Percentiles rank a stretch among this genome's conserved stretches.
Evolutionary conservation across 2,888 invertebrate species (phyloP).

Genomic region (Platerodrilus igneus): DNA sequence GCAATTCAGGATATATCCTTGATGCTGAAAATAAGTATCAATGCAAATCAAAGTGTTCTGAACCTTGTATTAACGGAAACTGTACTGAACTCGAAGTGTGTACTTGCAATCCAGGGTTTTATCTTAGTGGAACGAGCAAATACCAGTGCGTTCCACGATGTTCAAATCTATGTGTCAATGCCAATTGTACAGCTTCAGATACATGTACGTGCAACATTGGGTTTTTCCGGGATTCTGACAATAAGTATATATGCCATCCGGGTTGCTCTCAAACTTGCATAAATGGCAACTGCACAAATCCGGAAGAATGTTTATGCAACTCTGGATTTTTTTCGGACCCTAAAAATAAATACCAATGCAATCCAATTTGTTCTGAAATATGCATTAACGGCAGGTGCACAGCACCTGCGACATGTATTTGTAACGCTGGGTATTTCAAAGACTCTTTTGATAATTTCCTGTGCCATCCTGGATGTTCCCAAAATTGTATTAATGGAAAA

Average conservation of each 20-base stretch:
- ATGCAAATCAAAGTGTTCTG: conserved; percentile 15
- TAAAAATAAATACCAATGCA: conserved; percentile 37
- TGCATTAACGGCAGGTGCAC: conserved; percentile 70
- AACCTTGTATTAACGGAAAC: conserved; percentile 15
- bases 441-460: conserved; percentile 38
- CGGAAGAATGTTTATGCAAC: conserved; percentile 45
- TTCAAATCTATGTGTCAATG: conserved; percentile 51
- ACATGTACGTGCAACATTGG: conserved; percentile 54
- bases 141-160: conserved; percentile 59
- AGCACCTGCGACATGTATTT: conserved; percentile 68
- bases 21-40: conserved; percentile 11
- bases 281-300: conserved; percentile 46
- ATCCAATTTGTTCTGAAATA: conserved; percentile 59
- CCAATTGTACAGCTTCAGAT: conserved; percentile 54
- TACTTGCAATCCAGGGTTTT: conserved; percentile 58
- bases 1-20: conserved; percentile 7
- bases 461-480: conserved; percentile 36
- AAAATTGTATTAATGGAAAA: conserved; percentile 43
- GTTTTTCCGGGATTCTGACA: conserved; percentile 30
- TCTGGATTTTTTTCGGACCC: conserved; percentile 45
- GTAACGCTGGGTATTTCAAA: conserved; percentile 63
- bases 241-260: conserved; percentile 38
- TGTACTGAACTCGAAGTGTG: conserved; percentile 46
- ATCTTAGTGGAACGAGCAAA: conserved; percentile 53
- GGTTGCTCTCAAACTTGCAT: conserved; percentile 53